Evolutionary conservation across 2,113 vertebrate species (phyloP).

Genomic region (Epinephelus moara): DNA sequence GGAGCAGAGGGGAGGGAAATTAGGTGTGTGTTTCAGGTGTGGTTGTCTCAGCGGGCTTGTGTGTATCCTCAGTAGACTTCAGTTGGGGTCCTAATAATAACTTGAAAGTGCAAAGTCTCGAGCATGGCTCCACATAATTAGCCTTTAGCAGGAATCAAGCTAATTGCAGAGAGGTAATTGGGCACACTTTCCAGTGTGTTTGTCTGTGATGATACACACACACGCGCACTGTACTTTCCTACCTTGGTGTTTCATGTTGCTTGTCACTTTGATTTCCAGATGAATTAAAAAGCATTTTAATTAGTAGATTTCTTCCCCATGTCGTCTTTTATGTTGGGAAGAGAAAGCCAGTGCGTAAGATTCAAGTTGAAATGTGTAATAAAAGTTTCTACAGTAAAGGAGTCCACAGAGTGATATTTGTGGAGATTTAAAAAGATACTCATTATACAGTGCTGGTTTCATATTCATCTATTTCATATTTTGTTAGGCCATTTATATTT

Average conservation of each 20-base stretch:
- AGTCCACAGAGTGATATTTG: slow-evolving; percentile 33
- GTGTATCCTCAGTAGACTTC: slow-evolving; percentile 79
- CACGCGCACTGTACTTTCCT: slow-evolving; percentile 58
- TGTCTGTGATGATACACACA: slow-evolving; percentile 69
- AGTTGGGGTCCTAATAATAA: slow-evolving; percentile 88
- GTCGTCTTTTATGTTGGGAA: slow-evolving; percentile 52
- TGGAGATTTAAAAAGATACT: slow-evolving; percentile 36
- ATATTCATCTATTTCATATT: neutral
- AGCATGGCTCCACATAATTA: slow-evolving; percentile 85
- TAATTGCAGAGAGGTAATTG: slow-evolving; percentile 87
- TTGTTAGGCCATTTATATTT: slow-evolving; percentile 21
- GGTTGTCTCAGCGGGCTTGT: slow-evolving; percentile 71
- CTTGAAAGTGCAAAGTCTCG: slow-evolving; percentile 86
- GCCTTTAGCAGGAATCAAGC: slow-evolving; percentile 85
- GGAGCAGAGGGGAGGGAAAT: slow-evolving; percentile 81
- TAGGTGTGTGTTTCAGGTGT: slow-evolving; percentile 85
- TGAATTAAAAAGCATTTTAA: slow-evolving; percentile 81
- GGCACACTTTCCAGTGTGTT: slow-evolving; percentile 78
- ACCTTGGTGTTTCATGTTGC: slow-evolving; percentile 79
- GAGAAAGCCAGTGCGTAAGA: slow-evolving; percentile 47
- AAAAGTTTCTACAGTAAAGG: slow-evolving; percentile 41
- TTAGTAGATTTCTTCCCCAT: slow-evolving; percentile 70
- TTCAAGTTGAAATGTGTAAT: slow-evolving; percentile 46
- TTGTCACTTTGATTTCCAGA: slow-evolving; percentile 84
- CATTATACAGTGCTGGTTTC: slow-evolving; percentile 8